Evolutionary conservation across 2,113 vertebrate species (phyloP).

Genomic region (Dicaeum eximium): DNA sequence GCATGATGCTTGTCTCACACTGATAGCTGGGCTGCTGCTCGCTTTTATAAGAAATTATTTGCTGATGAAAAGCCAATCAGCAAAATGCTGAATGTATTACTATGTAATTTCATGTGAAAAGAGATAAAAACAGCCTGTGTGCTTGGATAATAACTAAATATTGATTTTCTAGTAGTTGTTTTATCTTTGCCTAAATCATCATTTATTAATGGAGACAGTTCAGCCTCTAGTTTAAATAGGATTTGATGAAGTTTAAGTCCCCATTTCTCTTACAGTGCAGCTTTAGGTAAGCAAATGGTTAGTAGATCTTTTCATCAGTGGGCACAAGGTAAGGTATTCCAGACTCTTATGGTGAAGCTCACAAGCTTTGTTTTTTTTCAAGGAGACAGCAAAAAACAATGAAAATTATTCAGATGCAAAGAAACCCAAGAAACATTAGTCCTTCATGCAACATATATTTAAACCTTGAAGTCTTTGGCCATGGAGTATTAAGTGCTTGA

Average conservation of each 20-base stretch:
- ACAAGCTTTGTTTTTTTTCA: background rate
- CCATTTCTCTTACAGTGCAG: background rate
- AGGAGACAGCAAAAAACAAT: background rate
- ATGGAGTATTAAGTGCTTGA: background rate
- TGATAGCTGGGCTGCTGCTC: constrained; percentile 14
- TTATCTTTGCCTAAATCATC: background rate
- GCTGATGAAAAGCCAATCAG: background rate
- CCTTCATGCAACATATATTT: background rate
- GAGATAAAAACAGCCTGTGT: background rate
- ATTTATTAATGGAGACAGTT: background rate
- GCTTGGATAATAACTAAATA: constrained; percentile 28
- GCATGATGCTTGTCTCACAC: background rate
- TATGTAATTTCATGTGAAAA: constrained; percentile 22
- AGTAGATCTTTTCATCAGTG: background rate
- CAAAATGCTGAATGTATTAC: background rate
- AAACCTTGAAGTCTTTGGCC: background rate
- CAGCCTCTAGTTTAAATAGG: background rate
- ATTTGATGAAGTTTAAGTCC: background rate
- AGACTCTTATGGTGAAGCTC: background rate
- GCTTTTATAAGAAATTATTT: background rate
- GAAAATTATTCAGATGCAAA: background rate
- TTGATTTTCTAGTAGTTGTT: constrained; percentile 19
- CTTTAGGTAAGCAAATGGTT: background rate
- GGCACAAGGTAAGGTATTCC: background rate
- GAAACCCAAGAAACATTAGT: background rate